Conservation (phyloP, 2,113 vertebrate genomes). For the Gymnorhina tibicen region DNA sequence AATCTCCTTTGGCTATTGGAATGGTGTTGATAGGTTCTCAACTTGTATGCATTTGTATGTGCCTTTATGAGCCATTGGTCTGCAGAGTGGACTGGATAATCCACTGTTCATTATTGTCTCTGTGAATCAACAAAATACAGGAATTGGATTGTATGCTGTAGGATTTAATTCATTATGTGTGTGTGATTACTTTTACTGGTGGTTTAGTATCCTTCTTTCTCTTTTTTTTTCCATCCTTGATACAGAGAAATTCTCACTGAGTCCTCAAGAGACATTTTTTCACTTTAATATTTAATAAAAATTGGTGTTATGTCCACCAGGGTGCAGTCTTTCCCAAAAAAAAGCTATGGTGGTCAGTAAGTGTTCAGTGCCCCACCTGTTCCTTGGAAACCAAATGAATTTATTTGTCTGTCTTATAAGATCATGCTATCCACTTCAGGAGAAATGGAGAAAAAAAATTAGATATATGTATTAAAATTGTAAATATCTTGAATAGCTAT, state of each 20-base stretch:
- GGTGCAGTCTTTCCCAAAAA: conserved; percentile 20
- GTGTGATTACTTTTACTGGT: not conserved
- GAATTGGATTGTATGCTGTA: not conserved
- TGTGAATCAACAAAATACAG: not conserved
- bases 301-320: not conserved
- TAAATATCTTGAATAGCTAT: not conserved
- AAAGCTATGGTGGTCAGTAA: not conserved
- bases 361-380: not conserved
- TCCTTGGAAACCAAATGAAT: not conserved
- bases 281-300: not conserved
- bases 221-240: not conserved
- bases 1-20: not conserved
- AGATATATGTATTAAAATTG: not conserved
- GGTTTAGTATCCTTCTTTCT: not conserved
- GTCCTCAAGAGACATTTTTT: not conserved
- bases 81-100: not conserved
- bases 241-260: not conserved
- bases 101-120: not conserved
- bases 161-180: not conserved
- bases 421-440: not conserved
- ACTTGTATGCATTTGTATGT: not conserved
- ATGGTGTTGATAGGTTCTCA: not conserved
- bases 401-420: not conserved
- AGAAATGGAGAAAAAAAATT: not conserved
- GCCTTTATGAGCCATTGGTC: not conserved